Evolutionary conservation across 2,113 vertebrate species (phyloP).

Genomic region (Gnathonemus echidnorhynchus): DNA sequence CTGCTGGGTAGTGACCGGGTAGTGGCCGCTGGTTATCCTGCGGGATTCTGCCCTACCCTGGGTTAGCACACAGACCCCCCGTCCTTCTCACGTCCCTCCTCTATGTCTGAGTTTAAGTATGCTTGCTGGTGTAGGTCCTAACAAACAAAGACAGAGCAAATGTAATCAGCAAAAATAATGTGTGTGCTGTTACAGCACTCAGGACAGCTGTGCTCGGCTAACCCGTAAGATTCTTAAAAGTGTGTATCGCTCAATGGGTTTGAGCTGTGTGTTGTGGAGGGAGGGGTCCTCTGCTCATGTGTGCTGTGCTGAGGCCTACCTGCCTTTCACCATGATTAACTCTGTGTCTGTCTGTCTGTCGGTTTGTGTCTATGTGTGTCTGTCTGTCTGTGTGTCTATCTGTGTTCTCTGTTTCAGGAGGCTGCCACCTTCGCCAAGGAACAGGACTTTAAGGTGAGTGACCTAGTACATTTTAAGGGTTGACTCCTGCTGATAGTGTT

Average conservation of each 20-base stretch:
- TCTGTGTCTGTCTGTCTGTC: not conserved
- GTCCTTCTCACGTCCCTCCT: not conserved
- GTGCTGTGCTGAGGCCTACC: slow-evolving; percentile 58
- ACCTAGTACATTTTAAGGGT: slow-evolving; percentile 79
- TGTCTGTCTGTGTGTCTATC: not conserved
- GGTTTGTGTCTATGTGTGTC: not conserved
- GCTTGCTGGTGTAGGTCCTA: not conserved
- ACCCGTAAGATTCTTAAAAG: not conserved
- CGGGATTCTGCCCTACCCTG: not conserved
- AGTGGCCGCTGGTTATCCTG: not conserved
- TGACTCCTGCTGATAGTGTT: slow-evolving; percentile 83
- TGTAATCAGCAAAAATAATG: not conserved
- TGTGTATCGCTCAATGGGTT: not conserved
- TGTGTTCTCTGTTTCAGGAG: slow-evolving; percentile 73
- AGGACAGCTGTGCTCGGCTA: not conserved
- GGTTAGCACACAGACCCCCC: not conserved
- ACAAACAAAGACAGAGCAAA: not conserved
- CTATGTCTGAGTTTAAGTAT: not conserved
- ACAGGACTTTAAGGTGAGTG: slow-evolving; percentile 90
- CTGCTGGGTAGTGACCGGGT: not conserved
- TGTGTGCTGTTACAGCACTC: not conserved
- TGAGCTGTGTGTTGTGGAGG: slow-evolving; percentile 23
- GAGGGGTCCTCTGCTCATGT: slow-evolving; percentile 31
- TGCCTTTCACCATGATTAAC: not conserved
- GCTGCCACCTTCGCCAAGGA: slow-evolving; percentile 83